phyloP scores from a whole-genome alignment of 2,113 vertebrate species.

The Scomber japonicus region DNA sequence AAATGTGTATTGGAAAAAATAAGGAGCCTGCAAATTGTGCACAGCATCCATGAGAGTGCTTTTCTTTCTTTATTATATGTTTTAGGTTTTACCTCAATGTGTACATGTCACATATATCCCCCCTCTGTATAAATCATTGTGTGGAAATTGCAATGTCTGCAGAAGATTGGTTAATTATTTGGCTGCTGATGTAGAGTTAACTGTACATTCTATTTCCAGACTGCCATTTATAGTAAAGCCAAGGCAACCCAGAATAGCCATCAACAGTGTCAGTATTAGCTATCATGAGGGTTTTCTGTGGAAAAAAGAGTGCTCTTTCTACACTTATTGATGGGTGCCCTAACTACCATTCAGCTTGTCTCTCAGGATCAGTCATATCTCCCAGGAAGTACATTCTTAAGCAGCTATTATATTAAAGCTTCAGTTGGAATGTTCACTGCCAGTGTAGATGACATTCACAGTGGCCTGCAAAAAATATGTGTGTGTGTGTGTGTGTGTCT shows the following conservation, averaged over 20 bases:
- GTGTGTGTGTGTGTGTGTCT: too few relatives aligned
- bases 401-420: background rate
- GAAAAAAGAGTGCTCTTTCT: conserved; percentile 10
- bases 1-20: background rate
- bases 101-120: background rate
- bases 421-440: background rate
- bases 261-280: conserved; percentile 28
- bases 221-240: conserved; percentile 16
- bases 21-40: background rate
- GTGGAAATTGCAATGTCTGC: background rate
- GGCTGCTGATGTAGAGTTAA: conserved; percentile 17
- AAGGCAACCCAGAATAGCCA: background rate
- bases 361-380: conserved; percentile 2
- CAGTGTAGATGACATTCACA: background rate
- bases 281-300: conserved; percentile 5
- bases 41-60: background rate
- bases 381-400: conserved; percentile 1
- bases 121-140: background rate
- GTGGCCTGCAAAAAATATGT: too few relatives aligned
- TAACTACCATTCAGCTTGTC: conserved; percentile 33
- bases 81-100: background rate
- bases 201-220: background rate
- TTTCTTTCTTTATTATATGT: background rate
- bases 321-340: conserved; percentile 11
- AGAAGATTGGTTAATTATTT: conserved; percentile 12